These are phyloP conservation scores for Hemicrepidius hirtus DNA, from an alignment of 2,888 invertebrate species.

Conservation along the genomic window DNA sequence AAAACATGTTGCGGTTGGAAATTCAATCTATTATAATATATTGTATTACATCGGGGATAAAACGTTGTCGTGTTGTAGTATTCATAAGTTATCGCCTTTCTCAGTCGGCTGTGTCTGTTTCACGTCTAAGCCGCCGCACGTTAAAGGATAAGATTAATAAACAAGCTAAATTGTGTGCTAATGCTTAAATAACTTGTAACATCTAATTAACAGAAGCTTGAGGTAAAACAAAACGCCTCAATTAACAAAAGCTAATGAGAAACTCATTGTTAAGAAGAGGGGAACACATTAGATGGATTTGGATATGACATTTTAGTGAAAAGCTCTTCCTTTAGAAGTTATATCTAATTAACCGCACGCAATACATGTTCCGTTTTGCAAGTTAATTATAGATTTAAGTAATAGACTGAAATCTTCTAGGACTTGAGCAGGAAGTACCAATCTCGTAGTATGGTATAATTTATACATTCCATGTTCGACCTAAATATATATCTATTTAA, in stretches of 20 bases:
- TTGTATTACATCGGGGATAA: slow-evolving; percentile 21
- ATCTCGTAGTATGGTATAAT: too few relatives aligned
- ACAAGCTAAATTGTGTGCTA: slow-evolving; percentile 21
- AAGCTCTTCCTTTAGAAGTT: too few relatives aligned
- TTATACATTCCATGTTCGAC: too few relatives aligned
- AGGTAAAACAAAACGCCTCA: slow-evolving; percentile 31
- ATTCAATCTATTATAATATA: slow-evolving; percentile 27
- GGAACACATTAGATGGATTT: not conserved
- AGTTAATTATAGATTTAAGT: too few relatives aligned
- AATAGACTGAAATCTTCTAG: too few relatives aligned
- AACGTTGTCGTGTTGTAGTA: slow-evolving; percentile 13
- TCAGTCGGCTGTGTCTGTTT: slow-evolving; percentile 21
- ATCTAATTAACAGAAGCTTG: slow-evolving; percentile 31
- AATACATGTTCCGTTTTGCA: too few relatives aligned
- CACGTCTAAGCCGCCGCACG: not conserved
- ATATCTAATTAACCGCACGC: too few relatives aligned
- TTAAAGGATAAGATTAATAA: slow-evolving; percentile 23
- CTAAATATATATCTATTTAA: too few relatives aligned
- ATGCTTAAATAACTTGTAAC: slow-evolving; percentile 28
- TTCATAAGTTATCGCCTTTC: slow-evolving; percentile 31
- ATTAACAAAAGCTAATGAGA: slow-evolving; percentile 32
- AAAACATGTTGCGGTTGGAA: slow-evolving; percentile 33
- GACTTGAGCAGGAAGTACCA: too few relatives aligned
- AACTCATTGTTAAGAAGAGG: slow-evolving; percentile 7
- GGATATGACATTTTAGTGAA: too few relatives aligned